Evolutionary conservation across 2,797 vertebrate species (phyloP).

Genomic region (Erpetoichthys calabaricus): DNA sequence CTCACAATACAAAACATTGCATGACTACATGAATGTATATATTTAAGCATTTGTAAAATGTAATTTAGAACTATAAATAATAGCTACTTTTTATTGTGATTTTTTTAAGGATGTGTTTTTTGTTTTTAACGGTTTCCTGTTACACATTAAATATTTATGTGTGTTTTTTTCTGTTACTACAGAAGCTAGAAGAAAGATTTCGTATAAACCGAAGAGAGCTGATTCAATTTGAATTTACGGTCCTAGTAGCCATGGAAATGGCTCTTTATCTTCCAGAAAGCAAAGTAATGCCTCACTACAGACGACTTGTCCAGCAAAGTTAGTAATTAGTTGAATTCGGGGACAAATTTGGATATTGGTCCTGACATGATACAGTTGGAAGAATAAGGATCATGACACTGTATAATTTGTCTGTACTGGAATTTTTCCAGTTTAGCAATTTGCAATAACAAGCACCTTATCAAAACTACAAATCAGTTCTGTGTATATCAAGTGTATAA

Average conservation of each 20-base stretch:
- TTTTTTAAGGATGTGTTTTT: conserved; percentile 2
- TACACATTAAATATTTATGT: neutral
- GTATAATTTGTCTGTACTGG: too few relatives aligned
- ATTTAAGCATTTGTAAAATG: too few relatives aligned
- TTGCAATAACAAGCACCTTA: neutral
- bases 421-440: too few relatives aligned
- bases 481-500: neutral
- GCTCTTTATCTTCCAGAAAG: conserved; percentile 87
- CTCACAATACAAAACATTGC: too few relatives aligned
- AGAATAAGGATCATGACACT: neutral
- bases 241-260: conserved; percentile 93
- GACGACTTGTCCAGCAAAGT: conserved; percentile 79
- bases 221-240: conserved; percentile 82
- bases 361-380: conserved; percentile 4
- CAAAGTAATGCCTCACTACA: conserved; percentile 94
- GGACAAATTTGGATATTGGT: neutral
- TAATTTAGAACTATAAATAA: neutral
- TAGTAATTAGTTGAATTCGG: conserved; percentile 29
- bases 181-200: conserved; percentile 95
- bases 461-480: too few relatives aligned
- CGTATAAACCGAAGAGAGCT: conserved; percentile 83
- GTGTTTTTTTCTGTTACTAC: conserved; percentile 3
- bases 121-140: neutral
- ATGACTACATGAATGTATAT: too few relatives aligned
- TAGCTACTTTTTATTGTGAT: neutral